Evolutionary conservation across 2,113 vertebrate species (phyloP).

Genomic region (Irena cyanogastra): DNA sequence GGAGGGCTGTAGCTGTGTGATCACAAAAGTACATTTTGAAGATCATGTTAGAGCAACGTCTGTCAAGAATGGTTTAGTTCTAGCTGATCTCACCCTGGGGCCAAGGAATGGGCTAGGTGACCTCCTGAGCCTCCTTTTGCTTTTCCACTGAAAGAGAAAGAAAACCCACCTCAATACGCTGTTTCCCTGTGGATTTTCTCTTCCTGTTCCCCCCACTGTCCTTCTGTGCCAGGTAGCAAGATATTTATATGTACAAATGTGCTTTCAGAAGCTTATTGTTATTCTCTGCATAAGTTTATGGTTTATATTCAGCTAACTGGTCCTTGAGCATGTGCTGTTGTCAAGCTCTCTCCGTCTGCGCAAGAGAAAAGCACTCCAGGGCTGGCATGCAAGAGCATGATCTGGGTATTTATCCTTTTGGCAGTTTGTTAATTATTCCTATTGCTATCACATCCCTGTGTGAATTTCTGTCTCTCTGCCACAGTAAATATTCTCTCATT

Average conservation of each 20-base stretch:
- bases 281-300: not conserved
- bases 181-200: not conserved
- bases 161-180: not conserved
- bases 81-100: not conserved
- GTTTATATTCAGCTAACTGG: constrained; percentile 11
- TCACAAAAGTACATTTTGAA: not conserved
- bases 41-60: not conserved
- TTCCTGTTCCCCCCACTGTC: not conserved
- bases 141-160: not conserved
- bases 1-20: not conserved
- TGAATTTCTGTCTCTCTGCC: constrained; percentile 22
- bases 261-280: not conserved
- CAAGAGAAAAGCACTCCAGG: not conserved
- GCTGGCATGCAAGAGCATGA: constrained; percentile 11
- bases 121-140: not conserved
- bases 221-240: not conserved
- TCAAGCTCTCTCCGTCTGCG: not conserved
- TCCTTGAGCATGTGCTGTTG: constrained; percentile 55
- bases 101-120: not conserved
- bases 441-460: constrained; percentile 16
- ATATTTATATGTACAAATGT: not conserved
- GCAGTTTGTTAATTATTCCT: constrained; percentile 61
- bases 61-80: constrained; percentile 23
- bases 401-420: constrained; percentile 59
- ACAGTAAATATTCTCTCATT: constrained; percentile 23